A percentile compares a stretch with the other conserved stretches of the same genome.
phyloP scores from a whole-genome alignment of 1,140 invertebrate genomes.

The Charaxes varanes region DNA sequence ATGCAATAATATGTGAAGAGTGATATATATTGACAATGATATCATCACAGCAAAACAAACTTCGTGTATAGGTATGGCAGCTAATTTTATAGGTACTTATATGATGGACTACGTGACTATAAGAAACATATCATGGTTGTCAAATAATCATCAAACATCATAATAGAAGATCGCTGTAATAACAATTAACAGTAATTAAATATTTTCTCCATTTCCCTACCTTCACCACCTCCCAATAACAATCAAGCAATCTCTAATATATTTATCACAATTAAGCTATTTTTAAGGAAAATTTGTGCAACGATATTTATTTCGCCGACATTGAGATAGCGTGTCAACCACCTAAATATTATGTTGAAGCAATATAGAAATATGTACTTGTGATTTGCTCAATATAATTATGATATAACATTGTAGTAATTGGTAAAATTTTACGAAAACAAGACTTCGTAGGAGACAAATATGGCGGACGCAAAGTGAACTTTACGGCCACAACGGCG shows the following conservation, averaged over 20 bases:
- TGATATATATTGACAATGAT: constrained; percentile 13
- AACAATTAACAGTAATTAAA: too few species aligned
- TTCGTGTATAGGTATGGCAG: not conserved
- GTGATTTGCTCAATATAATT: not conserved
- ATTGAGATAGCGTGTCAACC: constrained; percentile 1
- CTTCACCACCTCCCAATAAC: too few species aligned
- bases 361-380: not conserved
- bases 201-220: too few species aligned
- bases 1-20: too few species aligned
- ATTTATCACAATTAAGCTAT: too few species aligned
- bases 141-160: constrained; percentile 7
- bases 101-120: constrained; percentile 13
- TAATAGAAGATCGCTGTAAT: too few species aligned
- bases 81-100: constrained; percentile 13
- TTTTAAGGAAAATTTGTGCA: not conserved
- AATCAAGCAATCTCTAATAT: too few species aligned
- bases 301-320: constrained; percentile 8
- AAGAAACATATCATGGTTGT: constrained; percentile 8
- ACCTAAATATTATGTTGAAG: not conserved
- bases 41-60: constrained; percentile 13
- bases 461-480: constrained; percentile 68
- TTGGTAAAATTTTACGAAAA: constrained; percentile 45
- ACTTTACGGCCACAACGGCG: constrained; percentile 65
- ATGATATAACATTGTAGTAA: constrained; percentile 14
- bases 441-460: constrained; percentile 56